Percentiles rank a stretch among this genome's conserved stretches.
These are phyloP conservation scores for Barbus barbus DNA, from an alignment of 2,113 vertebrate species.

Conservation along the genomic window DNA sequence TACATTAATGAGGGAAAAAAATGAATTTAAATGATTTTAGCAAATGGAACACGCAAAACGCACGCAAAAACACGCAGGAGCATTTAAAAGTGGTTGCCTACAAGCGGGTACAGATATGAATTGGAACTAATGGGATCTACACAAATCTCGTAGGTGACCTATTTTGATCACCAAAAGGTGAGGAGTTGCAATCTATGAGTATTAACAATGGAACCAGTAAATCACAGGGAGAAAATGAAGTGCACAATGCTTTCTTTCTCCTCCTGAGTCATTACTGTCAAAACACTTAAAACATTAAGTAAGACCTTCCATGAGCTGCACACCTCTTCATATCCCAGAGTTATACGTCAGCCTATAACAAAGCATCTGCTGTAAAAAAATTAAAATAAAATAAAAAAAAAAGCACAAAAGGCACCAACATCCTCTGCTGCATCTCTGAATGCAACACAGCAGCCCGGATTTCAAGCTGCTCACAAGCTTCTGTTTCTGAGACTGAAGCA, in stretches of 20 bases:
- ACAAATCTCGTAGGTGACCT: too few species aligned
- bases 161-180: too few species aligned
- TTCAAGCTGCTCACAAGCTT: slow-evolving; percentile 19
- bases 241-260: neutral
- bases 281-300: neutral
- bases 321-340: slow-evolving; percentile 11
- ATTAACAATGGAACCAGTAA: neutral
- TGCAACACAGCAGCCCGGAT: slow-evolving; percentile 9
- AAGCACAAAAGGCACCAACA: slow-evolving; percentile 5
- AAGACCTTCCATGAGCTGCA: neutral
- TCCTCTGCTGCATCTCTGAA: slow-evolving; percentile 5
- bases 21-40: too few species aligned
- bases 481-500: slow-evolving; percentile 18
- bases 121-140: too few species aligned
- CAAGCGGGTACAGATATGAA: too few species aligned
- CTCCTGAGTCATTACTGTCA: slow-evolving; percentile 1
- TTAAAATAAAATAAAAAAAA: too few species aligned
- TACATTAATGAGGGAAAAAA: too few species aligned
- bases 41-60: too few species aligned
- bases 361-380: slow-evolving; percentile 14
- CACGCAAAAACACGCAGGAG: too few species aligned
- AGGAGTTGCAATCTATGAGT: too few species aligned
- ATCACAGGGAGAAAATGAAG: neutral
- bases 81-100: too few species aligned
- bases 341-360: slow-evolving; percentile 16